Evolutionary conservation across 2,113 vertebrate genomes (phyloP), one percentile per base, ranked within the genome.

Genomic region (Mirza zaza): DNA sequence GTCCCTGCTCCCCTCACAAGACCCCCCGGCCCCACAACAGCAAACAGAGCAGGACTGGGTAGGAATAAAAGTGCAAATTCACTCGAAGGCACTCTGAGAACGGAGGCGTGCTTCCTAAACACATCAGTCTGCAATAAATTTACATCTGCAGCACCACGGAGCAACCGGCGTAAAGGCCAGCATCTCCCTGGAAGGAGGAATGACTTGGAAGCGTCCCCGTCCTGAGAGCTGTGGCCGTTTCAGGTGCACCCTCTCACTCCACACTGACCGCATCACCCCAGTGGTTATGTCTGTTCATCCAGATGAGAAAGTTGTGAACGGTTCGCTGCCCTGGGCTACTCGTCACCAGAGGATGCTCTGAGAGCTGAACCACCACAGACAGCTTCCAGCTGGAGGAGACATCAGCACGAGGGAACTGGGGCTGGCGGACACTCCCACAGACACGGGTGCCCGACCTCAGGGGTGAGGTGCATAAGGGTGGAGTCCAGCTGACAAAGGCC

Each of bases 341-440:
- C 29, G 4, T 4, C n/a, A 68, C 34, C 57, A 45, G 23, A 87
- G 45, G 70, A 42, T 29, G 12, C 75, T 91, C 29, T 42, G 52
- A 82, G 81, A 73, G 36, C 27, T 48, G 61, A 39, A 77, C 9
- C 21, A 65, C 17, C 63, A 68, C n/a, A 45, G 48, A 82, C 52
- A n/a, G 25, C 2, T 84, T 50, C 77, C 32, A 85, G 59, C 39
- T 65, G 77, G 27, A 84, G 65, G 75, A 50, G 81, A 45, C 5
- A 32, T 45, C 45, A 84, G 55, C 2, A 5, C n/a, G 23, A 83
- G 55, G 59, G 18, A 14, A 14, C 0, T 21, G 45, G 42, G 10
- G 27, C 0, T 13, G 10, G 25, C 1, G 32, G 36, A 5, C 9
- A 32, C 13, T 2, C 32, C 10, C 52, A 4, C 2, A 32, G 5